Evolutionary conservation across 2,113 vertebrate genomes (phyloP), one percentile per base, ranked within the genome.

Genomic region (Gasterosteus aculeatus): DNA sequence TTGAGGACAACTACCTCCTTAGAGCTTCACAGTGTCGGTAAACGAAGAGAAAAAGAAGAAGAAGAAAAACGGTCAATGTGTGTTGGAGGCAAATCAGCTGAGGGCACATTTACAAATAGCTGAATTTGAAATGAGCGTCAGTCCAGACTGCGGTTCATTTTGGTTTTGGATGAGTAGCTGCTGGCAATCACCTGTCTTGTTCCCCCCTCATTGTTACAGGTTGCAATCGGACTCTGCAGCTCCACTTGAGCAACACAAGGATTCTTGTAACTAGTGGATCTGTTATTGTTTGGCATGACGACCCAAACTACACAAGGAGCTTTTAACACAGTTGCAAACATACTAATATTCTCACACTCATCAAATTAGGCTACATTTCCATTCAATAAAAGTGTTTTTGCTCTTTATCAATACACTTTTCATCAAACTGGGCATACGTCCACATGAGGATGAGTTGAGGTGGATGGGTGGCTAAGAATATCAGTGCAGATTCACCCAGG

Each of bases 121-220:
- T 59, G 67, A 71, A 53, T 60, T 1, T n/a, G 60, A 66, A 46
- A 70, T 12, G 66, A 44, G 54, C 44, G 18, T 39, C 38, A 54
- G 46, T 57, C 8, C 66, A 71, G 60, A 66, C 26, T 81, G 68
- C 10, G 4, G 53, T 51, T 58, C 33, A 38, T 61, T 72, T 16
- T 56, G 60, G 22, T 61, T 54, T 49, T 7, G 6, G 42, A 63
- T 14, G 58, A 82, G 64, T 75, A 77, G 53, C 41, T 56, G 18
- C 33, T 42, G 41, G 0, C 3, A 8, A 33, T 61, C 35, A 10
- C 54, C 35, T n/a, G n/a, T 38, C 33, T 75, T n/a, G 5, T 2
- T 64, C 61, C 33, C 54, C 18, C 7, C 47, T 49, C 7, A 14
- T 31, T 69, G 41, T 10, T 46, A 68, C 15, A 44, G 14, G 33